Base-by-base conservation (phyloP, 2,113 vertebrate species). In the Forbesichthys papilliferus region DNA sequence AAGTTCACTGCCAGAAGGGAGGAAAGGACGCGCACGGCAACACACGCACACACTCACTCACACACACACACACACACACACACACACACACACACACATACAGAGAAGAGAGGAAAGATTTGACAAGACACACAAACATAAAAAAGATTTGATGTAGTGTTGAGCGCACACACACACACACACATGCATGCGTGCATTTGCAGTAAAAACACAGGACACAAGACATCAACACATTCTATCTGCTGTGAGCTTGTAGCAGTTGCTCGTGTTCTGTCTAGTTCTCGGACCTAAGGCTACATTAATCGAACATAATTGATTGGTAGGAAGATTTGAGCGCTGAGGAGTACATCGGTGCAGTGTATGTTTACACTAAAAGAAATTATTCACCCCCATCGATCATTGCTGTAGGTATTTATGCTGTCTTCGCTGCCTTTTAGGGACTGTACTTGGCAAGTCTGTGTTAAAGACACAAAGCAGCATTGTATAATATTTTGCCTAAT, bases 301-400 rank as follows among this genome's bases (percentile, higher is more conserved):
- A 68, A 82, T 79, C 64, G 49, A 54, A 16, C 33, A 3, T 68
- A 51, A 80, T 59, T 77, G 64, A 82, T 82, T 62, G 62, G 68
- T 27, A 33, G 69, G 9, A 76, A 57, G 61, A 56, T 49, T 57
- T 54, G 51, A 78, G 61, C 71, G 53, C 47, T 48, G 18, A 33
- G 61, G 70, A 66, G 64, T 68, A 27, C 2, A 74, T 80, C 69
- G 78, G 16, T 68, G 61, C 27, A 66, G 56, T 71, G 71, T 73
- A 63, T 81, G 79, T 86, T 87, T 78, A 79, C 71, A 77, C 81
- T 56, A 76, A 61, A 71, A 79, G 67, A 46, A 68, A 47, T 66
- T 67, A 79, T 81, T 82, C 79, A 80, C 20, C 54, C 16, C 16
- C 16, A 5, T 6, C 7, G 5, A 78, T 80, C 52, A 67, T n/a